Evolutionary conservation across 2,113 vertebrate genomes (phyloP), one percentile per base, ranked within the genome.

Genomic region (Centropus unirufus): DNA sequence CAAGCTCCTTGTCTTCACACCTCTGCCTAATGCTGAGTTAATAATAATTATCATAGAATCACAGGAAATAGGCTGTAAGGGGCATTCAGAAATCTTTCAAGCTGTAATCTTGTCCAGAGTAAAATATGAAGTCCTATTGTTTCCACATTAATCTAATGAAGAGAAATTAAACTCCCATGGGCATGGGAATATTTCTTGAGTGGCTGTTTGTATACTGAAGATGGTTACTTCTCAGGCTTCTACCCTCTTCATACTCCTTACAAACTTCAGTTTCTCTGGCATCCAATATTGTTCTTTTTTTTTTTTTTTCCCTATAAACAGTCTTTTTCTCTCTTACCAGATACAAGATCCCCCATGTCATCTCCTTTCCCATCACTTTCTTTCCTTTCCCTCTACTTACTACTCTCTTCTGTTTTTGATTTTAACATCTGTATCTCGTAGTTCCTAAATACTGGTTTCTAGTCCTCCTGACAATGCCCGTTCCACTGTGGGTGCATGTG

Each of bases 201-300:
- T 70, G 94, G 79, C 75, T 96, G 92, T 83, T 84, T 34, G 32
- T 54, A 63, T 76, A 80, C 63, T 24, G 21, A 90, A 34, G 49
- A 73, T 0, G 10, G 54, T 32, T 74, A 49, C 59, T 87, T 83
- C 62, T 55, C 39, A 84, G 40, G 32, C 67, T 83, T 83, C 78
- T 19, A 61, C 11, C 5, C 47, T 70, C 39, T 66, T 62, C 42
- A 30, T 55, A 64, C 39, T 85, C 23, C n/a, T 51, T 69, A 83
- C 12, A 85, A 86, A 32, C 13, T 46, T 52, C n/a, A 18, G 15
- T 62, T 84, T 47, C 55, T 69, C 63, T 24, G 40, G 36, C 62
- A 34, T 23, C 47, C 1, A 4, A 4, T 52, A 52, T 11, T 0
- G 0, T 24, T 29, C 14, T 27, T 67, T 72, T 87, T 51, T 51